These are phyloP conservation scores for Sorex maritimensis DNA, from an alignment of 2,797 vertebrate genomes.

Conservation along the genomic window DNA sequence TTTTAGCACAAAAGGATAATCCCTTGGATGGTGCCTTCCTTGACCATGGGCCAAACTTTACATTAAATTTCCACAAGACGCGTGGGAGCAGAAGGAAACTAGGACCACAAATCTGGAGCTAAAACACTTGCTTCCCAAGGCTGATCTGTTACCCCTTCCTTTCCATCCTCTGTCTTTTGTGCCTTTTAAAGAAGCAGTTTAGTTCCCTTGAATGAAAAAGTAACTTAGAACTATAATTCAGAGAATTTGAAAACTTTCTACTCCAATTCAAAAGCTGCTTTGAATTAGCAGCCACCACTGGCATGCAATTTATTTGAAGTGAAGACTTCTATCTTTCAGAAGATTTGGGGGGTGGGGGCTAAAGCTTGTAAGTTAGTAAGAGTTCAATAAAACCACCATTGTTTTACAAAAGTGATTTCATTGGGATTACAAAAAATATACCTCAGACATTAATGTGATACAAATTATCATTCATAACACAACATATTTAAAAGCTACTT, in stretches of 20 bases:
- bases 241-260: constrained; percentile 76
- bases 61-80: background rate
- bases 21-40: background rate
- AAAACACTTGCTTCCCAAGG: constrained; percentile 44
- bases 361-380: constrained; percentile 74
- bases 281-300: constrained; percentile 73
- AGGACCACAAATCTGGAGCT: constrained; percentile 11
- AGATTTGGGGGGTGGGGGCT: background rate
- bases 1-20: background rate
- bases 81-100: background rate
- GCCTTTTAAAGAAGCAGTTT: constrained; percentile 70
- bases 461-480: constrained; percentile 63
- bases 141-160: constrained; percentile 7
- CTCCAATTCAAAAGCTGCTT: constrained; percentile 77
- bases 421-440: constrained; percentile 26
- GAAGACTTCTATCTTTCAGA: constrained; percentile 75
- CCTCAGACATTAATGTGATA: constrained; percentile 18
- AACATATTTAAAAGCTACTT: background rate
- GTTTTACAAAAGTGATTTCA: constrained; percentile 38
- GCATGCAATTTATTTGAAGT: constrained; percentile 73
- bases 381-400: constrained; percentile 69
- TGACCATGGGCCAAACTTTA: constrained; percentile 1
- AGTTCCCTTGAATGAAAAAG: constrained; percentile 71
- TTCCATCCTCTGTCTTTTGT: background rate
- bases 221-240: constrained; percentile 79